Base-by-base conservation (phyloP, 2,797 vertebrate genomes). In the Monodelphis domestica region DNA sequence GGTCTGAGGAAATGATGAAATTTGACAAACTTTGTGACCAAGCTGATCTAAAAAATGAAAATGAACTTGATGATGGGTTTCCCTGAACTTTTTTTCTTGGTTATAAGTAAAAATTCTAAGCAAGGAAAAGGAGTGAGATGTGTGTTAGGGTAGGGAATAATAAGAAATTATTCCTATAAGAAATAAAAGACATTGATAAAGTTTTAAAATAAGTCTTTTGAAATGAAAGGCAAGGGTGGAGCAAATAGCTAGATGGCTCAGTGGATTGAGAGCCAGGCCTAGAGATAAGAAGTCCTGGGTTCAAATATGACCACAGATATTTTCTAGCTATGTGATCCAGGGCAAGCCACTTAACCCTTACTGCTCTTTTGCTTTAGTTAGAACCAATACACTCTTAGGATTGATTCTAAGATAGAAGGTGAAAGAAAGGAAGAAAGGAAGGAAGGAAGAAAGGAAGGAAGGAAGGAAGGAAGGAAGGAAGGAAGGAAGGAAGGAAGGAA, bases 391-490 rank as follows among this genome's bases (percentile, higher is more conserved):
- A n/a, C n/a, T n/a, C n/a, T n/a, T n/a, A n/a, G n/a, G n/a, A n/a
- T n/a, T n/a, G n/a, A n/a, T n/a, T n/a, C n/a, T n/a, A n/a, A n/a
- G n/a, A n/a, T n/a, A n/a, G n/a, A n/a, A n/a, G n/a, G n/a, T n/a
- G 30, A 15, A 57, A 54, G 54, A 29, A 87, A 91, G n/a, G 53
- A 11, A n/a, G 38, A 21, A n/a, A 15, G 91, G 89, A 89, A 53
- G 45, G 38, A 26, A 10, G 45, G 56, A 45, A 3, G 7, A 53
- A 88, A 11, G 21, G 54, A 55, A 11, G 53, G 63, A 17, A 54
- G 33, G 52, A 54, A 11, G 90, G 63, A 93, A 53, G 15, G 93
- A 91, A 92, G 4, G 54, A 90, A 56, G n/a, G n/a, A n/a, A n/a
- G n/a, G n/a, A n/a, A n/a, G n/a, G n/a, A n/a, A n/a, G n/a, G n/a